Evolutionary conservation across 2,797 vertebrate species (phyloP), one percentile per base, ranked within the genome.

Genomic region (Sebastes iracundus): DNA sequence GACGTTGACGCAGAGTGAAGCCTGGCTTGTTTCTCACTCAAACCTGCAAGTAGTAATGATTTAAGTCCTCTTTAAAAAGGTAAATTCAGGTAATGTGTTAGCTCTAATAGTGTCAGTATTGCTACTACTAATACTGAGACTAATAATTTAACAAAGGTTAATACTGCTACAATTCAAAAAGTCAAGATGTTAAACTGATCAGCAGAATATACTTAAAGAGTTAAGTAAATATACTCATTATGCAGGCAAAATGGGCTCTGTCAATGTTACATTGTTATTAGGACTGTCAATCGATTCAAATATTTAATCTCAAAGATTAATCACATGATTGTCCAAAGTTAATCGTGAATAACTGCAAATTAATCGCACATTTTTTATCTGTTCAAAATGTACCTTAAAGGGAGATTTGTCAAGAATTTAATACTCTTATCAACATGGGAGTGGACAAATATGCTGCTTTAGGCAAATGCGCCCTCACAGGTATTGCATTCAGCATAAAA

Each of bases 41-140:
- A 83, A 79, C 66, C 71, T 72, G 33, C 49, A 59, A 64, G 8
- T 23, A 55, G 16, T 49, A 62, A 75, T 53, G 63, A 58, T 46
- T 84, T 4, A 72, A 78, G 60, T 72, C 64, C 66, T 79, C 77
- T 83, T 77, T 83, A 81, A 67, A 72, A 72, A 72, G 12, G 42
- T 22, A 62, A 42, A 74, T 7, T 49, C 46, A 63, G 27, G 11
- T 71, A 42, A 74, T 79, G 65, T 64, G 25, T 59, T 27, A 30
- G 35, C 59, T 67, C 23, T 23, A 35, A 56, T 25, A 7, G 28
- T 64, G 62, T 49, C 7, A 56, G 35, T 35, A 35, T 35, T 35
- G 35, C 35, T 35, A 35, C 35, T 35, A 35, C 12, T 35, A 35
- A 35, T 35, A 13, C 35, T 35, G 35, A 35, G 7, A 42, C 12